Conservation (phyloP, 2,888 invertebrate genomes). For the Ormyrus rosae region DNA sequence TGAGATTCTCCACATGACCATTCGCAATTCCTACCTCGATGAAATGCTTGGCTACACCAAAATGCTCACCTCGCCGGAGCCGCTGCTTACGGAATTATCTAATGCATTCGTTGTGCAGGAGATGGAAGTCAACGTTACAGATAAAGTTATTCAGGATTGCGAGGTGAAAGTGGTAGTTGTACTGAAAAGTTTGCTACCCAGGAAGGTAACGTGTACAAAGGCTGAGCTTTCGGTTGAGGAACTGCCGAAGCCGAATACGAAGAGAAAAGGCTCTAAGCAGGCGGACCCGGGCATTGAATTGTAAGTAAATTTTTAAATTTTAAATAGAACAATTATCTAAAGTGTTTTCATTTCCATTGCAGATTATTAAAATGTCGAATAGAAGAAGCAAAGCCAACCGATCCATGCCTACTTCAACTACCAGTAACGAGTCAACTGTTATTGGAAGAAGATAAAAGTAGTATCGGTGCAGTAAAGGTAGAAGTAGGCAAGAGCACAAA, state of each 20-base stretch:
- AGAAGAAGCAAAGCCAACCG: slow-evolving; percentile 77
- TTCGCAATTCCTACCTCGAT: slow-evolving; percentile 87
- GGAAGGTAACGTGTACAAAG: slow-evolving; percentile 81
- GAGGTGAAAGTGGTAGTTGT: slow-evolving; percentile 78
- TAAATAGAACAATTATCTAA: background rate
- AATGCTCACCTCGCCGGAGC: slow-evolving; percentile 75
- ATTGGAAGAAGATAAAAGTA: slow-evolving; percentile 88
- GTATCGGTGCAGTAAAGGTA: slow-evolving; percentile 84
- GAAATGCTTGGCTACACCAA: slow-evolving; percentile 86
- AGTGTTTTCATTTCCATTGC: slow-evolving; percentile 55
- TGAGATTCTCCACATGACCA: slow-evolving; percentile 84
- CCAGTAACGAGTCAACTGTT: slow-evolving; percentile 84
- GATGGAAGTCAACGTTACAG: slow-evolving; percentile 78
- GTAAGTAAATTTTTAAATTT: slow-evolving; percentile 62
- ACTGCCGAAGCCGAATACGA: slow-evolving; percentile 76
- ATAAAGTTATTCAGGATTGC: slow-evolving; percentile 79
- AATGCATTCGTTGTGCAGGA: slow-evolving; percentile 79
- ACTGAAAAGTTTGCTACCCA: slow-evolving; percentile 80
- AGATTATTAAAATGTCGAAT: slow-evolving; percentile 78
- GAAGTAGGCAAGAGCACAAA: slow-evolving; percentile 81
- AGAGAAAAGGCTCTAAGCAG: slow-evolving; percentile 76
- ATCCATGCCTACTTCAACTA: slow-evolving; percentile 79
- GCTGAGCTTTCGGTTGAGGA: slow-evolving; percentile 82
- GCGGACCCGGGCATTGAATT: slow-evolving; percentile 74
- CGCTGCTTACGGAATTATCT: slow-evolving; percentile 78